Conservation (phyloP, 2,797 vertebrate species). For the Sciaenops ocellatus region DNA sequence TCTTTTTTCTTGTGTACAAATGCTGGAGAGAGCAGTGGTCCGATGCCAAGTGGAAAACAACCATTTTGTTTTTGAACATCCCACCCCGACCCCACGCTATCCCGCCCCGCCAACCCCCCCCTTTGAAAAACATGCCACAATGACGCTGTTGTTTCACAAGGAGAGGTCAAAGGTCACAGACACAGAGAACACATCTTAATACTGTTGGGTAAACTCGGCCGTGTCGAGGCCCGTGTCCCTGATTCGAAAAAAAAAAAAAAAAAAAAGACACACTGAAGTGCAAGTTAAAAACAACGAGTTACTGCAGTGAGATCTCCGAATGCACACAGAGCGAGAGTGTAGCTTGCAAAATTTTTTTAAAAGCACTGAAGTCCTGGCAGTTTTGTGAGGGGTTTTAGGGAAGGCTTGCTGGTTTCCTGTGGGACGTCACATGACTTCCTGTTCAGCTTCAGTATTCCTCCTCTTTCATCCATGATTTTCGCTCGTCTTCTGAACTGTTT, state of each 20-base stretch:
- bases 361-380: slow-evolving; percentile 84
- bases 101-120: background rate
- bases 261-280: slow-evolving; percentile 81
- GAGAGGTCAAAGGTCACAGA: slow-evolving; percentile 94
- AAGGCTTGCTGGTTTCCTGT: slow-evolving; percentile 63
- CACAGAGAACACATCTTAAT: slow-evolving; percentile 93
- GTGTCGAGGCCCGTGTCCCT: slow-evolving; percentile 84
- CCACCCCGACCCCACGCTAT: slow-evolving; percentile 25
- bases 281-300: slow-evolving; percentile 80
- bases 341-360: slow-evolving; percentile 66
- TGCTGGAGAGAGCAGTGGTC: slow-evolving; percentile 88
- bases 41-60: slow-evolving; percentile 83
- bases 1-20: slow-evolving; percentile 82
- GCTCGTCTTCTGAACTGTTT: background rate
- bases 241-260: slow-evolving; percentile 67
- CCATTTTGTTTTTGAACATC: slow-evolving; percentile 70
- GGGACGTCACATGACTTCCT: slow-evolving; percentile 69
- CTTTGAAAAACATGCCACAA: slow-evolving; percentile 91
- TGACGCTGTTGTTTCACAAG: slow-evolving; percentile 91
- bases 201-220: slow-evolving; percentile 95
- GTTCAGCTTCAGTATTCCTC: slow-evolving; percentile 48
- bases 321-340: slow-evolving; percentile 79
- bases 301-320: slow-evolving; percentile 70
- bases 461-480: slow-evolving; percentile 34
- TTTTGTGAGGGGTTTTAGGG: slow-evolving; percentile 43